phyloP scores from a whole-genome alignment of 64 coral and sea anemone species.

The Actinia equina region DNA sequence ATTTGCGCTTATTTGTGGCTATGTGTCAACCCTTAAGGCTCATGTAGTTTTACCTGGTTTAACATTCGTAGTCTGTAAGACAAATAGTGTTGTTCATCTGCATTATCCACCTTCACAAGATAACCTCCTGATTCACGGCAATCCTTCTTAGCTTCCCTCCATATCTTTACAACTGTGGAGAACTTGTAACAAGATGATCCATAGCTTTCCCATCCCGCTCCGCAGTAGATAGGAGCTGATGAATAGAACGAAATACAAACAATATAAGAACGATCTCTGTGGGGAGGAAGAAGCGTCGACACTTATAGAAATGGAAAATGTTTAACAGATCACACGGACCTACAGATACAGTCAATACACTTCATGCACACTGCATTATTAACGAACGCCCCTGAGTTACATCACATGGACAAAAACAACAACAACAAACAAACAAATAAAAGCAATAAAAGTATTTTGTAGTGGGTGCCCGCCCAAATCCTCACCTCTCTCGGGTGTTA shows the following conservation, averaged over 20 bases:
- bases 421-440: too few relatives aligned
- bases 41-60: neutral
- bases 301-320: too few relatives aligned
- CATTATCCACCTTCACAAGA: constrained; percentile 70
- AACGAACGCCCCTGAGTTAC: too few relatives aligned
- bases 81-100: constrained; percentile 63
- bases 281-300: too few relatives aligned
- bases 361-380: too few relatives aligned
- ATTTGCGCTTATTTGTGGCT: too few relatives aligned
- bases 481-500: too few relatives aligned
- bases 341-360: too few relatives aligned
- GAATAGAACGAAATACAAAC: neutral
- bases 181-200: constrained; percentile 86
- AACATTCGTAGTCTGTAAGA: neutral
- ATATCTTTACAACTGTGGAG: constrained; percentile 34
- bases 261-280: neutral
- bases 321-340: too few relatives aligned
- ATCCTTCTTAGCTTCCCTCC: constrained; percentile 54
- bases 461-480: too few relatives aligned
- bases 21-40: neutral
- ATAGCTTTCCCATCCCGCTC: constrained; percentile 61
- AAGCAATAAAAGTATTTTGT: too few relatives aligned
- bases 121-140: constrained; percentile 68
- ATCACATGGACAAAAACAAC: too few relatives aligned
- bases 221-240: constrained; percentile 63